Percentiles rank a stretch among this genome's conserved stretches.
These are phyloP conservation scores for Ectropis crepuscularia DNA, from an alignment of 2,888 invertebrate species.

Conservation along the genomic window DNA sequence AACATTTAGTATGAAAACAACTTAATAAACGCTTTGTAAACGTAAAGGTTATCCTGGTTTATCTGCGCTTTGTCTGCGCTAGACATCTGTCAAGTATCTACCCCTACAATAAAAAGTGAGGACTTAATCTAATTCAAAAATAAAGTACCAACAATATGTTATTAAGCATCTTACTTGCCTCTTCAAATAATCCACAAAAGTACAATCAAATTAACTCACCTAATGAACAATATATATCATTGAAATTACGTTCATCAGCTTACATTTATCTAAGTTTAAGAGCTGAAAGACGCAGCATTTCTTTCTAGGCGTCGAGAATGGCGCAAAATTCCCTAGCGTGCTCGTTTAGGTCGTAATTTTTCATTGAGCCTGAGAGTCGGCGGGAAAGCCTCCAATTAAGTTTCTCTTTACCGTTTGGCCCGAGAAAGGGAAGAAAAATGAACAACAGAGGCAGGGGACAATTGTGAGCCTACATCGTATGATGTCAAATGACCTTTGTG, in stretches of 20 bases:
- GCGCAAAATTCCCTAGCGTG: constrained; percentile 78
- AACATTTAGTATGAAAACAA: too few relatives aligned
- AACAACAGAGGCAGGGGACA: constrained; percentile 76
- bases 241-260: constrained; percentile 72
- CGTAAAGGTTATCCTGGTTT: too few relatives aligned
- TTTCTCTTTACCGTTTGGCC: constrained; percentile 82
- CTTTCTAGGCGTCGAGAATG: constrained; percentile 71
- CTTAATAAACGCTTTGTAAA: too few relatives aligned
- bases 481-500: constrained; percentile 64
- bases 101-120: too few relatives aligned
- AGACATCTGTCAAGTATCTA: too few relatives aligned
- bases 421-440: constrained; percentile 79
- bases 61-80: too few relatives aligned
- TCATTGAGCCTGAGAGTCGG: constrained; percentile 82
- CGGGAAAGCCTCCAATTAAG: constrained; percentile 83
- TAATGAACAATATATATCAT: constrained; percentile 69
- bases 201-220: constrained; percentile 61
- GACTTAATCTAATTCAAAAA: too few relatives aligned
- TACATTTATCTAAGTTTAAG: constrained; percentile 73
- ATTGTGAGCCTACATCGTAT: constrained; percentile 57
- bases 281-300: constrained; percentile 69
- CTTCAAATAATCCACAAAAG: constrained; percentile 51
- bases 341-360: constrained; percentile 84
- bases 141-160: too few relatives aligned
- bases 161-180: constrained; percentile 6